Percentiles rank a stretch among this genome's conserved stretches.
Conservation (phyloP, 2,888 invertebrate genomes). For the Diploptera punctata region DNA sequence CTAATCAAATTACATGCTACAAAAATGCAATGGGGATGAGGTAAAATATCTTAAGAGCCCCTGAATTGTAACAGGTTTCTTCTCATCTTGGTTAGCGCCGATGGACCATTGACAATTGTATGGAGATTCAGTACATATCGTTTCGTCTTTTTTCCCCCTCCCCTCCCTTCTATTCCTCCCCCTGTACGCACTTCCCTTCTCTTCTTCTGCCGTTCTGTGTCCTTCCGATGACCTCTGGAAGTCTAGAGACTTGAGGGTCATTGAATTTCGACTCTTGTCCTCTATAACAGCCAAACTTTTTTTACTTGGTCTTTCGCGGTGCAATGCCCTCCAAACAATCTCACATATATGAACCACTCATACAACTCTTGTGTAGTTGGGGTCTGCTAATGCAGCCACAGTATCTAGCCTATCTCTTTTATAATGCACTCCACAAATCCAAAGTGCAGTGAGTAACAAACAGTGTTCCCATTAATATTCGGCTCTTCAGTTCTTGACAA, state of each 20-base stretch:
- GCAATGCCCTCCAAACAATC: constrained; percentile 35
- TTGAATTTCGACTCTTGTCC: constrained; percentile 60
- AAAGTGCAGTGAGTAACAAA: no score
- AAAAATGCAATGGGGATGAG: neutral
- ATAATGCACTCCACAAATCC: no score
- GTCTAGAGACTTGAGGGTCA: constrained; percentile 54
- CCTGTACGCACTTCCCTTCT: neutral
- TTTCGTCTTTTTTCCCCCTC: neutral
- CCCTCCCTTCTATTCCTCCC: neutral
- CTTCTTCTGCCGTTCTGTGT: constrained; percentile 48
- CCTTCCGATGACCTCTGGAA: constrained; percentile 59
- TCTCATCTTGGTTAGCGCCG: neutral
- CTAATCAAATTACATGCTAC: neutral
- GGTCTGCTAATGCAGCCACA: no score
- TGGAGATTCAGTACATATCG: constrained; percentile 20
- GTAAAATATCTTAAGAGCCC: neutral
- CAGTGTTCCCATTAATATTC: no score
- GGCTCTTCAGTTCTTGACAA: no score
- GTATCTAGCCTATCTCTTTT: no score
- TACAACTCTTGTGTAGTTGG: no score
- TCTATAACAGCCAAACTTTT: constrained; percentile 41
- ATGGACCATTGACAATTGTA: constrained; percentile 21
- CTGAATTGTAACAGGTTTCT: neutral
- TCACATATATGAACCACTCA: neutral
- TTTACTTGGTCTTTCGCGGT: constrained; percentile 34